Evolutionary conservation across 2,113 vertebrate genomes (phyloP).

Genomic region (Hippocampus mohnikei): DNA sequence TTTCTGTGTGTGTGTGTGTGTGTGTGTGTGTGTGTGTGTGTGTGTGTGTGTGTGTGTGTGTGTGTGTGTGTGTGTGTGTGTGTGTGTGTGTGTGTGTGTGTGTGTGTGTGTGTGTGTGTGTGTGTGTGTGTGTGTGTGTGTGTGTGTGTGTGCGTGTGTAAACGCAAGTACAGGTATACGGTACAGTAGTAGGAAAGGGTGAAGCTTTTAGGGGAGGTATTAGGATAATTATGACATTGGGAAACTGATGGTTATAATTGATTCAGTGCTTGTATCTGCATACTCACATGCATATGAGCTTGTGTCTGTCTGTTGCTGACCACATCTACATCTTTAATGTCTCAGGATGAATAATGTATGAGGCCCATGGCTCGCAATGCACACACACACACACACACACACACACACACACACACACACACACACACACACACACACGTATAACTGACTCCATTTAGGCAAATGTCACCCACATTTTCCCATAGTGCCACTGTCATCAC

Average conservation of each 20-base stretch:
- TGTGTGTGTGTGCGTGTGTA: neutral
- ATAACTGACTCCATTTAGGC: slow-evolving; percentile 22
- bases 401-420: slow-evolving; percentile 10
- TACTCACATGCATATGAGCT: neutral
- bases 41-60: neutral
- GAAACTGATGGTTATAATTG: neutral
- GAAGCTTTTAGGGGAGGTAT: neutral
- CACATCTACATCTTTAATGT: slow-evolving; percentile 74
- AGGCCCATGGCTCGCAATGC: slow-evolving; percentile 30
- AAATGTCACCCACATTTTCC: slow-evolving; percentile 8
- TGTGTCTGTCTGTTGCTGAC: slow-evolving; percentile 55
- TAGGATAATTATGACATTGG: neutral
- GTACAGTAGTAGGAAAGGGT: neutral
- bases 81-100: too few species aligned
- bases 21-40: too few species aligned
- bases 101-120: too few species aligned
- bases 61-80: neutral
- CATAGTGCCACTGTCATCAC: neutral
- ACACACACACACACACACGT: slow-evolving; percentile 19
- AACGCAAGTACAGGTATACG: neutral
- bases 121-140: too few species aligned
- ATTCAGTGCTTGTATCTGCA: neutral
- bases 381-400: slow-evolving; percentile 6
- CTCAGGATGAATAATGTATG: slow-evolving; percentile 65
- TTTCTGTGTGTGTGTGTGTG: slow-evolving; percentile 14